Percentiles rank a stretch among this genome's conserved stretches.
Conservation (phyloP, 1,140 invertebrate species). For the Brachionus koreanus region DNA sequence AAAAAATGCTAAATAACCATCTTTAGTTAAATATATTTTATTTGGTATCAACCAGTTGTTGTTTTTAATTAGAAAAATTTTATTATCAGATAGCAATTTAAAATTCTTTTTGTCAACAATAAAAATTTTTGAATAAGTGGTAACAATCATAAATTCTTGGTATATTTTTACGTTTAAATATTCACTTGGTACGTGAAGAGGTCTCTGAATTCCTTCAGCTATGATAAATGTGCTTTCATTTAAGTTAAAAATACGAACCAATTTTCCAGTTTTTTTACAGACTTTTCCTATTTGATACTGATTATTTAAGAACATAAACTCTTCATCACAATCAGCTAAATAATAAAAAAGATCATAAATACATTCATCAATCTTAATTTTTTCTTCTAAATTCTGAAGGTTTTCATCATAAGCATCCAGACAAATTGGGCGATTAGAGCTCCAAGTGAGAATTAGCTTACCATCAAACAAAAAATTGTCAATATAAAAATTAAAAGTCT, state of each 20-base stretch:
- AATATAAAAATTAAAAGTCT: background rate
- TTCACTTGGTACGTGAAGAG: background rate
- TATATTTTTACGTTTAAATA: background rate
- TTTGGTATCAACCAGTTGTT: background rate
- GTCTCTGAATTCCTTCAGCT: background rate
- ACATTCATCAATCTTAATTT: background rate
- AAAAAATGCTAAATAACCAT: conserved; percentile 17
- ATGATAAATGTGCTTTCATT: background rate
- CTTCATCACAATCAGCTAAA: background rate
- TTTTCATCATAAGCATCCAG: background rate
- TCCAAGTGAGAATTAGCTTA: background rate
- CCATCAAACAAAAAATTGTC: conserved; percentile 12
- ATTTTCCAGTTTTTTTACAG: background rate
- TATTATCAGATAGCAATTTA: background rate
- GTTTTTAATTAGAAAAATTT: background rate
- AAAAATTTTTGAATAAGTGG: conserved; percentile 17
- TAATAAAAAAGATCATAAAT: background rate
- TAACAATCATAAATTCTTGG: background rate
- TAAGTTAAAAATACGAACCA: background rate
- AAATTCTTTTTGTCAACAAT: background rate
- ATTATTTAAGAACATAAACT: conserved; percentile 2
- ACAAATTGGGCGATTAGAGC: background rate
- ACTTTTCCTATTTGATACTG: conserved; percentile 17
- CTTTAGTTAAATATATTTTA: background rate
- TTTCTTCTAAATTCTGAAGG: background rate